Percentiles rank a stretch among this genome's conserved stretches.
Conservation (phyloP, 1,140 invertebrate genomes). For the Magallana angulata region DNA sequence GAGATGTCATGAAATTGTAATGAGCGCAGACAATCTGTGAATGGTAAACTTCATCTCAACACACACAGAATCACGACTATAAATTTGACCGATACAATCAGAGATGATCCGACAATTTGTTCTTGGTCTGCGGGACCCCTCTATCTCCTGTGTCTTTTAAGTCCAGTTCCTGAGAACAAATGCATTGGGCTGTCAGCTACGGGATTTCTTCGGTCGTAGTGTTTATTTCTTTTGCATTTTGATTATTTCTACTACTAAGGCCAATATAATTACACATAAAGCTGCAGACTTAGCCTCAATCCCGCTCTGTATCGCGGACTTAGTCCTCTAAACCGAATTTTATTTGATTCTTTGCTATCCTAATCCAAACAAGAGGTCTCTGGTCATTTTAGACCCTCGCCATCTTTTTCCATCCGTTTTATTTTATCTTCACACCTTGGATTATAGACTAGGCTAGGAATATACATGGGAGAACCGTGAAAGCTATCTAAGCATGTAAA, state of each 20-base stretch:
- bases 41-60: constrained; percentile 39
- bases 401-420: constrained; percentile 5
- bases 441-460: not conserved
- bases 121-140: not conserved
- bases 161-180: constrained; percentile 28
- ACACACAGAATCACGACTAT: constrained; percentile 28
- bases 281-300: constrained; percentile 39
- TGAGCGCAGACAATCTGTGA: constrained; percentile 53
- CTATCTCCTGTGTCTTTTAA: constrained; percentile 25
- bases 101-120: constrained; percentile 34
- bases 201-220: constrained; percentile 31
- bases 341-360: constrained; percentile 8
- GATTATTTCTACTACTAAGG: constrained; percentile 50
- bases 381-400: constrained; percentile 6
- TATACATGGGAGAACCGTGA: constrained; percentile 13
- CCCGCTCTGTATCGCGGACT: constrained; percentile 17
- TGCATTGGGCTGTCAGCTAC: not conserved
- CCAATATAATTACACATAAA: constrained; percentile 53
- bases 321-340: constrained; percentile 12
- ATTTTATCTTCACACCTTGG: constrained; percentile 1
- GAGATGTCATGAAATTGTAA: constrained; percentile 52
- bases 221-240: constrained; percentile 35
- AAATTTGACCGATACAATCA: constrained; percentile 51
- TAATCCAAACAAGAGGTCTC: constrained; percentile 20
- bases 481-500: constrained; percentile 35